Evolutionary conservation across 1,140 invertebrate species (phyloP).

Genomic region (Trichonephila inaurata): DNA sequence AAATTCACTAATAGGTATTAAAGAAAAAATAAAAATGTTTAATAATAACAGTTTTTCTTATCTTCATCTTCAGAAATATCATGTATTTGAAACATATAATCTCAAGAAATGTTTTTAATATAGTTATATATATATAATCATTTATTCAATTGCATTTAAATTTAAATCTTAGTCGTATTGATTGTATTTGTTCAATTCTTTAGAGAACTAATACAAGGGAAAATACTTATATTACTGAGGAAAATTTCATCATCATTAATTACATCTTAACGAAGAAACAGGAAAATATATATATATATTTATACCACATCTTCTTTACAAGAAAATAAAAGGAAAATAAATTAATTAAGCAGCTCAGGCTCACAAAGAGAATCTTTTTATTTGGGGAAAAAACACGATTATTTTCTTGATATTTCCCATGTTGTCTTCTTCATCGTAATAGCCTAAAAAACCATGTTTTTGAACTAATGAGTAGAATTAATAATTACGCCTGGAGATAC

Average conservation of each 20-base stretch:
- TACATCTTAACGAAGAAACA: background rate
- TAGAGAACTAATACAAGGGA: background rate
- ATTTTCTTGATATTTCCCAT: constrained; percentile 30
- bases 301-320: background rate
- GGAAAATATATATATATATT: background rate
- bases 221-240: background rate
- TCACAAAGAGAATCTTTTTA: background rate
- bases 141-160: too few relatives aligned
- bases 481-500: constrained; percentile 12
- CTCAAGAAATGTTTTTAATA: too few relatives aligned
- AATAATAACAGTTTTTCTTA: too few relatives aligned
- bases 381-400: constrained; percentile 14
- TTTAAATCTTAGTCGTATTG: too few relatives aligned
- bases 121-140: too few relatives aligned
- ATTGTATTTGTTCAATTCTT: too few relatives aligned
- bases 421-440: background rate
- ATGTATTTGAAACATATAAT: too few relatives aligned
- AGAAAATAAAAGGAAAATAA: background rate
- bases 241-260: constrained; percentile 13
- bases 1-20: too few relatives aligned
- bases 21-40: too few relatives aligned
- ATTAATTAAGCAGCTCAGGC: constrained; percentile 10
- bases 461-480: constrained; percentile 13
- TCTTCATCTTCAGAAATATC: too few relatives aligned
- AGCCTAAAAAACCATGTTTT: background rate